Percentiles rank a stretch among this genome's conserved stretches.
These are phyloP conservation scores for Tribolium freemani DNA, from an alignment of 2,888 invertebrate species.

Conservation along the genomic window DNA sequence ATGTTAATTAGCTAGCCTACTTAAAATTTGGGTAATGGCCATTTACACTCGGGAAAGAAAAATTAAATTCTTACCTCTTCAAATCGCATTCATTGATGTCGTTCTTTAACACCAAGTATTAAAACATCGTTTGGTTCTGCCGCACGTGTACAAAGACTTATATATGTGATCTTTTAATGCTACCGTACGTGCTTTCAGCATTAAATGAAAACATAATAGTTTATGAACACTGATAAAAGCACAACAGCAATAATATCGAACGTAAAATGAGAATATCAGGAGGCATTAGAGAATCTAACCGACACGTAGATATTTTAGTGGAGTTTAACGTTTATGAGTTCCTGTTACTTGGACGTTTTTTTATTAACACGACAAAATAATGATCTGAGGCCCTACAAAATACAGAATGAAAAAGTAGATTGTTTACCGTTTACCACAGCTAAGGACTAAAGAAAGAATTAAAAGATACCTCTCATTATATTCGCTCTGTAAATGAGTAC, in stretches of 20 bases:
- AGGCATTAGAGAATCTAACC: slow-evolving; percentile 34
- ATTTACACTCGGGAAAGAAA: too few species aligned
- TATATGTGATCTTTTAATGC: slow-evolving; percentile 23
- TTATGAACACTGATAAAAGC: slow-evolving; percentile 46
- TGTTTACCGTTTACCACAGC: too few species aligned
- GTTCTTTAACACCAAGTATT: background rate
- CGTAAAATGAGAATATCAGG: slow-evolving; percentile 44
- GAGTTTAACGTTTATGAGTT: slow-evolving; percentile 43
- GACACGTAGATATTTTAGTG: slow-evolving; percentile 47
- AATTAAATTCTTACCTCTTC: background rate
- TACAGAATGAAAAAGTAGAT: too few species aligned
- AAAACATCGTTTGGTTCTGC: background rate
- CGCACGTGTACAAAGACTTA: slow-evolving; percentile 15
- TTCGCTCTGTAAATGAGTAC: too few species aligned
- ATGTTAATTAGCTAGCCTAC: slow-evolving; percentile 25
- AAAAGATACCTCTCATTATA: too few species aligned
- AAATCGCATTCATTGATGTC: background rate
- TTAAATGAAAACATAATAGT: slow-evolving; percentile 44
- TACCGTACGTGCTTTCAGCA: slow-evolving; percentile 39
- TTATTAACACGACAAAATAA: slow-evolving; percentile 16
- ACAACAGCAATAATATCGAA: slow-evolving; percentile 45
- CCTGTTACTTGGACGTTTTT: slow-evolving; percentile 39
- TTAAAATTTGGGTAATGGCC: slow-evolving; percentile 16
- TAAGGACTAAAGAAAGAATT: too few species aligned
- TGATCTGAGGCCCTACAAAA: background rate